Evolutionary conservation across 2,888 invertebrate genomes (phyloP).

Genomic region (Netelia fuscicornis): DNA sequence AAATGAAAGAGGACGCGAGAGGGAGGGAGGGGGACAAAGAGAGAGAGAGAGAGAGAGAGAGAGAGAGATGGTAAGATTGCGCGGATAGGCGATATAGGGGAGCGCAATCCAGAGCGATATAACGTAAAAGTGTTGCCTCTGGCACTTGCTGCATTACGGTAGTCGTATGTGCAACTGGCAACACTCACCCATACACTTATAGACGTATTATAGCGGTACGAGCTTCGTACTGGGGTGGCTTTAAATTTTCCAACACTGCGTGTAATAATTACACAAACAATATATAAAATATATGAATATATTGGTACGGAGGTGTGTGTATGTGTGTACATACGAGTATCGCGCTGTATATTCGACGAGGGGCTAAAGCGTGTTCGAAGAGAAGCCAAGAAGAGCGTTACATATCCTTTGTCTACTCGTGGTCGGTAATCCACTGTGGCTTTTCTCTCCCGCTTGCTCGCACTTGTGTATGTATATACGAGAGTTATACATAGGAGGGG

Average conservation of each 20-base stretch:
- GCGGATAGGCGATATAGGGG: no score
- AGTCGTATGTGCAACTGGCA: no score
- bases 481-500: slow-evolving; percentile 6
- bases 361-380: slow-evolving; percentile 50
- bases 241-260: no score
- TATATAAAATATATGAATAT: neutral
- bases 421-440: slow-evolving; percentile 72
- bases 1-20: neutral
- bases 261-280: no score
- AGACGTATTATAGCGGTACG: no score
- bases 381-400: slow-evolving; percentile 68
- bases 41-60: neutral
- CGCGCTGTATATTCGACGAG: slow-evolving; percentile 35
- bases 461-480: neutral
- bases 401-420: slow-evolving; percentile 73
- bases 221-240: no score
- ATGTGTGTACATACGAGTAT: slow-evolving; percentile 31
- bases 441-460: slow-evolving; percentile 62
- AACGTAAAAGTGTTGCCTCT: slow-evolving; percentile 43
- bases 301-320: neutral
- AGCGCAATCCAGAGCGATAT: slow-evolving; percentile 17
- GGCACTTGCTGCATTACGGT: neutral
- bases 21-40: neutral
- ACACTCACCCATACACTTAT: no score
- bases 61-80: neutral